Evolutionary conservation across 2,888 invertebrate species (phyloP).

Genomic region (Scaptomyza reducta): DNA sequence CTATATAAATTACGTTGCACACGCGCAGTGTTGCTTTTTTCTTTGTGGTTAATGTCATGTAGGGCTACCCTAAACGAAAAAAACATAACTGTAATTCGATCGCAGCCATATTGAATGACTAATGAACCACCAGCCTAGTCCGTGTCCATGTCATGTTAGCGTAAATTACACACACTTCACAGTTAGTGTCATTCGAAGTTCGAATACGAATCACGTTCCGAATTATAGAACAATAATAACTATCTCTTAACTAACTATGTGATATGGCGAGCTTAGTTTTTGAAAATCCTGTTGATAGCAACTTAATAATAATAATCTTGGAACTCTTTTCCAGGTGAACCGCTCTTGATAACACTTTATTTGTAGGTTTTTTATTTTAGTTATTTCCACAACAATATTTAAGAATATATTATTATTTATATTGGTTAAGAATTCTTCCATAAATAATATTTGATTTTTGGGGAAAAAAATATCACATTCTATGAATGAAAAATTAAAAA

Average conservation of each 20-base stretch:
- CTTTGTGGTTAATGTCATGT: conserved; percentile 44
- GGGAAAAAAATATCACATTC: no score
- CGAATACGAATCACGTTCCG: conserved; percentile 4
- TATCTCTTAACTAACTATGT: no score
- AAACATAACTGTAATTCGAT: conserved; percentile 65
- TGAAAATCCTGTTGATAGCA: neutral
- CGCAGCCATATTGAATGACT: conserved; percentile 51
- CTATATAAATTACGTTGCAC: conserved; percentile 34
- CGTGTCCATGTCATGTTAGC: neutral
- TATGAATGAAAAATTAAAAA: no score
- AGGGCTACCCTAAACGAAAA: conserved; percentile 10
- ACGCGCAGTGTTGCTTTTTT: conserved; percentile 16
- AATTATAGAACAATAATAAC: neutral
- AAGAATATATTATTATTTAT: no score
- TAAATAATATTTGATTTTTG: no score
- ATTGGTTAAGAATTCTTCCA: no score
- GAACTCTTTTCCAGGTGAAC: no score
- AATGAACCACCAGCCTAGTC: conserved; percentile 20
- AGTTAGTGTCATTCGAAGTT: conserved; percentile 5
- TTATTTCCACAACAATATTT: no score
- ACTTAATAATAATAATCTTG: neutral
- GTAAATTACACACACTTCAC: neutral
- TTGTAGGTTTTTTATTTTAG: no score
- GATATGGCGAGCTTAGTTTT: neutral
- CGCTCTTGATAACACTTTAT: no score